These are phyloP conservation scores for Drosophila pseudoobscura DNA, from an alignment of 1,140 invertebrate genomes.

Conservation along the genomic window DNA sequence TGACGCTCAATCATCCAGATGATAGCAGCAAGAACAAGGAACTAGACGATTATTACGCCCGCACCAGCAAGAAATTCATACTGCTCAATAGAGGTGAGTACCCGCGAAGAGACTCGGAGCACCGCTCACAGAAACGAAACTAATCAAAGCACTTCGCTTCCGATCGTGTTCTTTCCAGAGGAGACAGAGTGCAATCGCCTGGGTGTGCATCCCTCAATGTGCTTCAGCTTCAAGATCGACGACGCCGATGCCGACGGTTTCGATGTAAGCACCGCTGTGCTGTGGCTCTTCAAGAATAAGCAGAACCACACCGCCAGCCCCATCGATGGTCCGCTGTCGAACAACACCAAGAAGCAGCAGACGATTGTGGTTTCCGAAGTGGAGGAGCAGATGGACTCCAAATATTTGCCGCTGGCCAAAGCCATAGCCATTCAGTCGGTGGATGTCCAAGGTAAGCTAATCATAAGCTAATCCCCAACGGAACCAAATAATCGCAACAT, in stretches of 20 bases:
- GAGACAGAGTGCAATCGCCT: conserved; percentile 71
- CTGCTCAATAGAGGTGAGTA: conserved; percentile 89
- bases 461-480: conserved; percentile 9
- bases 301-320: conserved; percentile 79
- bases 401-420: conserved; percentile 89
- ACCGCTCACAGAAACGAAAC: background rate
- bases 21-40: conserved; percentile 82
- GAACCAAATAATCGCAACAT: background rate
- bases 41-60: conserved; percentile 90
- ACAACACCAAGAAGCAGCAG: conserved; percentile 82
- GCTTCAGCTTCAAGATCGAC: conserved; percentile 88
- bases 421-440: conserved; percentile 90
- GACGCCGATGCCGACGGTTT: conserved; percentile 88
- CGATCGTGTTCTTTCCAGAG: conserved; percentile 39
- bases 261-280: conserved; percentile 88
- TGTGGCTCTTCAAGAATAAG: conserved; percentile 90
- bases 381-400: conserved; percentile 89
- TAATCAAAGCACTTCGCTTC: background rate
- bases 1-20: conserved; percentile 86
- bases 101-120: background rate
- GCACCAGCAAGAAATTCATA: conserved; percentile 91
- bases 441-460: conserved; percentile 85
- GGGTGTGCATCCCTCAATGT: conserved; percentile 86
- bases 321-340: conserved; percentile 82
- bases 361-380: conserved; percentile 91